phyloP scores from a whole-genome alignment of 2,113 vertebrate species.

The Chiloscyllium plagiosum region DNA sequence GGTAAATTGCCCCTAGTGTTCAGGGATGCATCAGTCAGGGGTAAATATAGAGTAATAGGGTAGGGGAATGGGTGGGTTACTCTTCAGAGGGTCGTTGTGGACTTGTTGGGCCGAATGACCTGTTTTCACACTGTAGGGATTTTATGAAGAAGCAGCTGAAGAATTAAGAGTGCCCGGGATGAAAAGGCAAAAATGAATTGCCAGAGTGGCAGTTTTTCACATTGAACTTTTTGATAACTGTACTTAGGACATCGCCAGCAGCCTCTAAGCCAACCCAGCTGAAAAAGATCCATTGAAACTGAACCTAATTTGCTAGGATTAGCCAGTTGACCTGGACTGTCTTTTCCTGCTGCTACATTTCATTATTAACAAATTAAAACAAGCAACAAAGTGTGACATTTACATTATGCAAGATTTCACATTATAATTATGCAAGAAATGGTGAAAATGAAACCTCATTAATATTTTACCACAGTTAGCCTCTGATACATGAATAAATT shows the following conservation, averaged over 20 bases:
- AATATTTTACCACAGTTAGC: background rate
- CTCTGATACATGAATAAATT: background rate
- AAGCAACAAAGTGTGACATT: background rate
- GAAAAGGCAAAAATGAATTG: background rate
- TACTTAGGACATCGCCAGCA: background rate
- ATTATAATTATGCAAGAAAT: background rate
- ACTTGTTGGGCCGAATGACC: no score
- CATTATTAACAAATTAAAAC: background rate
- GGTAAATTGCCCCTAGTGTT: no score
- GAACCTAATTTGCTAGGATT: background rate
- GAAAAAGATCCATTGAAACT: background rate
- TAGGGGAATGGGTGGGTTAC: no score
- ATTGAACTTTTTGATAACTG: background rate
- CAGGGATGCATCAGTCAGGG: no score
- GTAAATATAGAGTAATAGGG: no score
- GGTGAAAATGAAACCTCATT: background rate
- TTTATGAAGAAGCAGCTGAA: background rate
- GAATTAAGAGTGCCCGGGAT: background rate
- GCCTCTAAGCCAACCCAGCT: background rate
- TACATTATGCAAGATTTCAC: background rate
- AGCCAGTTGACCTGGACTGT: background rate
- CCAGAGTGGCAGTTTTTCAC: background rate
- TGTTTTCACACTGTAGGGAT: no score
- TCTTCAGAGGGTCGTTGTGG: no score
- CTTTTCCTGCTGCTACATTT: background rate